Evolutionary conservation across 2,113 vertebrate genomes (phyloP), one percentile per base, ranked within the genome.

Genomic region (Coptodon rendalli): DNA sequence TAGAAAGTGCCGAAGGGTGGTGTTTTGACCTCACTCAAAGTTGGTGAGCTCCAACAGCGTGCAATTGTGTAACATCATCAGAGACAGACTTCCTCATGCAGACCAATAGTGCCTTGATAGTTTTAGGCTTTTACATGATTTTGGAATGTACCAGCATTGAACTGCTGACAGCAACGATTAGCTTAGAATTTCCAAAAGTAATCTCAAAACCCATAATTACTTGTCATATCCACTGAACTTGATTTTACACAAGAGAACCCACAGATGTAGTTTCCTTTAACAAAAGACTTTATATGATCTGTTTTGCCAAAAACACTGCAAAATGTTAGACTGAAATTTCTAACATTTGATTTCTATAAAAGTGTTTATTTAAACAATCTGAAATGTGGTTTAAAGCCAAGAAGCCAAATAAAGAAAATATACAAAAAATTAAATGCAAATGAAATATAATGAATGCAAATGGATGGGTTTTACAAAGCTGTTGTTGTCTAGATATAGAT

Each of bases 11-110:
- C 48, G 3, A 85, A 86, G 89, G 91, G 82, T 87, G 48, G 89
- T 88, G 84, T 91, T 92, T 94, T 93, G 87, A 80, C 73, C 59
- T 80, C 31, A 5, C 79, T 85, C 53, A 34, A 29, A 79, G 83
- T 61, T 56, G 79, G 82, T 29, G 19, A 82, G 24, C 57, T 89
- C 83, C 80, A 66, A 86, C 81, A 89, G 80, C 14, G 73, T 38
- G 7, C 83, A 53, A 10, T 82, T 81, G 83, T 76, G 63, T 40
- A 13, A 43, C 27, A 27, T 56, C 6, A 11, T 90, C 86, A 81
- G 81, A 84, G 56, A 66, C 13, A 50, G 40, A 92, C 5, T 78
- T 87, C 63, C 22, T 71, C 78, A 22, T 82, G 36, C 29, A 85
- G 45, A 88, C 50, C 14, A 36, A 56, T 31, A 84, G 81, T 84